Percentiles rank a stretch among this genome's conserved stretches.
Evolutionary conservation across 2,888 invertebrate species (phyloP).

Genomic region (Aphidoletes aphidimyza): DNA sequence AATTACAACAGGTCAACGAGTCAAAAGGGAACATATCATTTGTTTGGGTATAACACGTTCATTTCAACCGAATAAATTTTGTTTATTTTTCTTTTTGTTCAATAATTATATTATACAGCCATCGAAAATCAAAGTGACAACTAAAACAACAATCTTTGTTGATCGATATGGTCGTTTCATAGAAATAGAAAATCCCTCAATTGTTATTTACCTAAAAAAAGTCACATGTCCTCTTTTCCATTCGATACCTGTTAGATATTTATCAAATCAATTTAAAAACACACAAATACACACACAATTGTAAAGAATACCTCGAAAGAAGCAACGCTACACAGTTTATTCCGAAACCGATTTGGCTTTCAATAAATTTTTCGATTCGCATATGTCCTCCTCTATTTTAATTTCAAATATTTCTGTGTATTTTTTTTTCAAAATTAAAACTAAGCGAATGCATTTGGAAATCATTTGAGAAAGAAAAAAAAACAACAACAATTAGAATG

Average conservation of each 20-base stretch:
- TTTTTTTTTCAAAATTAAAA: neutral
- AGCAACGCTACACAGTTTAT: neutral
- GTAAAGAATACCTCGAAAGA: neutral
- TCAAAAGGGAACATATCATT: conserved; percentile 2
- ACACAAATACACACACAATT: neutral
- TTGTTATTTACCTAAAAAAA: neutral
- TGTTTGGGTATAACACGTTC: neutral
- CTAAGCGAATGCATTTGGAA: neutral
- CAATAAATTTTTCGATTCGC: neutral
- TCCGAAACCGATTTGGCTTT: neutral
- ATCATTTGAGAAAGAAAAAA: neutral
- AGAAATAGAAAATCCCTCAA: neutral
- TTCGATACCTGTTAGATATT: neutral
- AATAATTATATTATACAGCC: too few species aligned
- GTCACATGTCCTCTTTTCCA: neutral
- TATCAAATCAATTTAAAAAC: neutral
- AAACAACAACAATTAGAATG: neutral
- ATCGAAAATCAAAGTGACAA: too few species aligned
- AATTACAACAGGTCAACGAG: neutral
- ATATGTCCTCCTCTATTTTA: neutral
- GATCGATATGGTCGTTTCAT: neutral
- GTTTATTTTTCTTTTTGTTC: neutral
- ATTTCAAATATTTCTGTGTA: neutral
- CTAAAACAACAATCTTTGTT: too few species aligned
- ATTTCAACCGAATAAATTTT: neutral